A percentile compares a stretch with the other conserved stretches of the same genome.
Conservation (phyloP, 1,140 invertebrate species). For the Drosophila kikkawai region DNA sequence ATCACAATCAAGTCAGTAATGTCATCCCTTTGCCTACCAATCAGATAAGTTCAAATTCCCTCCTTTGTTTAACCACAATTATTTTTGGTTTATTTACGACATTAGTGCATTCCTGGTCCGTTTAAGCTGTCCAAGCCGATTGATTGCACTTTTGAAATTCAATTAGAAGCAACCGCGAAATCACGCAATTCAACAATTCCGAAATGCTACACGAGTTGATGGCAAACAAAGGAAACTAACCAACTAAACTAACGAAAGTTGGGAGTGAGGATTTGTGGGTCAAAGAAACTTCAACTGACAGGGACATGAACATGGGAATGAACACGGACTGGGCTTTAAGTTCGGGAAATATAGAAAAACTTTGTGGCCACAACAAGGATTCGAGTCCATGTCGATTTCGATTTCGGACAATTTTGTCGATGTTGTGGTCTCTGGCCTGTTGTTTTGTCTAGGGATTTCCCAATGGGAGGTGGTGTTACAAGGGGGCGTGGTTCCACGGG, state of each 20-base stretch:
- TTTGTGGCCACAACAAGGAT: slow-evolving; percentile 38
- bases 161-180: slow-evolving; percentile 63
- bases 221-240: slow-evolving; percentile 26
- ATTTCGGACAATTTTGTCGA: slow-evolving; percentile 38
- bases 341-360: slow-evolving; percentile 15
- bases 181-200: slow-evolving; percentile 74
- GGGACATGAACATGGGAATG: slow-evolving; percentile 26
- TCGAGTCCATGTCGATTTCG: slow-evolving; percentile 19
- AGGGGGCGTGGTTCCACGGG: slow-evolving; percentile 10
- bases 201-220: slow-evolving; percentile 28
- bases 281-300: slow-evolving; percentile 26
- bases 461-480: slow-evolving; percentile 16
- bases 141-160: slow-evolving; percentile 66
- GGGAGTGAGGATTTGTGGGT: slow-evolving; percentile 8
- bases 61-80: slow-evolving; percentile 4
- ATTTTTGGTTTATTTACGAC: slow-evolving; percentile 3
- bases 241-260: slow-evolving; percentile 4
- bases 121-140: slow-evolving; percentile 32
- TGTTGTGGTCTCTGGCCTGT: slow-evolving; percentile 6
- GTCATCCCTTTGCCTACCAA: neutral
- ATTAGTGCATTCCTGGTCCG: slow-evolving; percentile 6
- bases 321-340: slow-evolving; percentile 48
- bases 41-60: neutral
- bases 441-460: slow-evolving; percentile 45
- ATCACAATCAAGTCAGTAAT: neutral